These are phyloP conservation scores for Phyllopteryx taeniolatus DNA, from an alignment of 2,113 vertebrate genomes.

Conservation along the genomic window DNA sequence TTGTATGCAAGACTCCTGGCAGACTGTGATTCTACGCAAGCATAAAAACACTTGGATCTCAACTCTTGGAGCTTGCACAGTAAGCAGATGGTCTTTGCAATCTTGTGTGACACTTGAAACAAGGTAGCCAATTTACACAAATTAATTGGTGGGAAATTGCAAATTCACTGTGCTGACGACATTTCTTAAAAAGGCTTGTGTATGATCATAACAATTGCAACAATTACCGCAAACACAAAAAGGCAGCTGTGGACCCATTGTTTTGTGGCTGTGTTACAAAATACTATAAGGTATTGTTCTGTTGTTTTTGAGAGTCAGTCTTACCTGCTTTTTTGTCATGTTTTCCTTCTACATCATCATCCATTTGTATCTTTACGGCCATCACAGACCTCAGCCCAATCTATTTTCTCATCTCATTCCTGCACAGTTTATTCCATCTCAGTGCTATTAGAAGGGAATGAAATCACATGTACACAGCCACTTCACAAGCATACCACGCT, in stretches of 20 bases:
- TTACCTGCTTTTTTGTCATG: constrained; percentile 8
- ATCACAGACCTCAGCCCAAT: constrained; percentile 34
- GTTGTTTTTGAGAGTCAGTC: not conserved
- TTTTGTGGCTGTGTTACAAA: not conserved
- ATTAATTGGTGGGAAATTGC: not conserved
- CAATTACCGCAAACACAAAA: not conserved
- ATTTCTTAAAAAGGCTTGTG: not conserved
- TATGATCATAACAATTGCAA: not conserved
- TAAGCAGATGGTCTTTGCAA: not conserved
- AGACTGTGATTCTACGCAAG: not conserved
- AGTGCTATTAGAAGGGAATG: constrained; percentile 47
- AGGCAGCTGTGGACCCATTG: too few species aligned
- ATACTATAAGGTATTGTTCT: not conserved
- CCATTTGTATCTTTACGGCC: constrained; percentile 26
- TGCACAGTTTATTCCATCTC: constrained; percentile 32
- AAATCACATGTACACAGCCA: constrained; percentile 41
- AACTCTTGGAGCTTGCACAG: not conserved
- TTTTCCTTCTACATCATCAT: not conserved
- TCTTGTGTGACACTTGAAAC: not conserved
- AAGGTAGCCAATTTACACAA: not conserved
- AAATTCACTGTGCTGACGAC: not conserved
- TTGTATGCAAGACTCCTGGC: not conserved
- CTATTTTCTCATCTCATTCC: constrained; percentile 53
- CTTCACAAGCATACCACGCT: constrained; percentile 47
- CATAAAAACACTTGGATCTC: not conserved